These are phyloP conservation scores for Heliconius himera DNA, from an alignment of 1,140 invertebrate genomes.

Conservation along the genomic window DNA sequence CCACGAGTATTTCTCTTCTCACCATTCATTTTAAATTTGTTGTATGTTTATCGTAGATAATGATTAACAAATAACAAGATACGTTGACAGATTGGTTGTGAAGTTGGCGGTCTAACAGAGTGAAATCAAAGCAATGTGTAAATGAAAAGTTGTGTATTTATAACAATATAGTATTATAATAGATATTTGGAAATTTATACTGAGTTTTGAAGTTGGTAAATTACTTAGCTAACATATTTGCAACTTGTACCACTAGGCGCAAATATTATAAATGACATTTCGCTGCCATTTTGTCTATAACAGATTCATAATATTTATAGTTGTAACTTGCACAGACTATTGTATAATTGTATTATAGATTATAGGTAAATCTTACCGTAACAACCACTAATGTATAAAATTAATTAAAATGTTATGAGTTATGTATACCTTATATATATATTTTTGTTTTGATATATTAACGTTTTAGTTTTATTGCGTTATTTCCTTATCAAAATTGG, in stretches of 20 bases:
- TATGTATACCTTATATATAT: no score
- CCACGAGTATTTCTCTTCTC: conserved; percentile 82
- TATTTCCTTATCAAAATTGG: no score
- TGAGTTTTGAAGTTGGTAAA: background rate
- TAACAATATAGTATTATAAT: background rate
- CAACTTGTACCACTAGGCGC: background rate
- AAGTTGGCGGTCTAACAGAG: background rate
- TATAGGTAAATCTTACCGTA: no score
- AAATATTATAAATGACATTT: background rate
- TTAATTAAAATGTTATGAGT: no score
- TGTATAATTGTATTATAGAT: background rate
- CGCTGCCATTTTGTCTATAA: conserved; percentile 8
- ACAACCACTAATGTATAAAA: no score
- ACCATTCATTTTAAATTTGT: conserved; percentile 68
- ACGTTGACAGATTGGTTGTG: background rate
- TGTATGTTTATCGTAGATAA: conserved; percentile 6
- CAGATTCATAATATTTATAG: background rate
- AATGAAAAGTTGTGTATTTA: background rate
- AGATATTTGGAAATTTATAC: background rate
- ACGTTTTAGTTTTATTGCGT: no score
- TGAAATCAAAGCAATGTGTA: background rate
- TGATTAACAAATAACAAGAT: conserved; percentile 5
- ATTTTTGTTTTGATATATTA: no score
- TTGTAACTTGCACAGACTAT: background rate
- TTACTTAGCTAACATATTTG: background rate